A percentile compares a stretch with the other conserved stretches of the same genome.
These are phyloP conservation scores for Leptoclinus maculatus DNA, from an alignment of 2,797 vertebrate genomes.

Conservation along the genomic window DNA sequence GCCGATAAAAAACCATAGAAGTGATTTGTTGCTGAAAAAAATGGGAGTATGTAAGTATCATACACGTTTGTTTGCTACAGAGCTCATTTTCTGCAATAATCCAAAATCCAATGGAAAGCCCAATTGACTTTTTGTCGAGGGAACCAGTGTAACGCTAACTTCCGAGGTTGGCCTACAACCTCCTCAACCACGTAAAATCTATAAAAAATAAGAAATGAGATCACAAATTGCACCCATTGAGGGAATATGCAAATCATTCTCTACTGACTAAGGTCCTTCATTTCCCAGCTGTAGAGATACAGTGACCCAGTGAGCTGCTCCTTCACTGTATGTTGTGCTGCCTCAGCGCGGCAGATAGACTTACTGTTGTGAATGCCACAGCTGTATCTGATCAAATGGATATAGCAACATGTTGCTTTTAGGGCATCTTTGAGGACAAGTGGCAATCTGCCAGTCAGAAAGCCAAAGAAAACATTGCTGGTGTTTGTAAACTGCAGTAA, in stretches of 20 bases:
- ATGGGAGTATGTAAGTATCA: background rate
- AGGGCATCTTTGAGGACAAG: slow-evolving; percentile 56
- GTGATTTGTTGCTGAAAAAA: background rate
- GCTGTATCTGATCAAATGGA: slow-evolving; percentile 71
- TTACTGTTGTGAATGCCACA: slow-evolving; percentile 56
- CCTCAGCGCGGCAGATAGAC: slow-evolving; percentile 24
- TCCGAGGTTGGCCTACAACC: background rate
- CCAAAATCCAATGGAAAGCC: background rate
- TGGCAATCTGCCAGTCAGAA: slow-evolving; percentile 50
- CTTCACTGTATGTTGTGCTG: slow-evolving; percentile 13
- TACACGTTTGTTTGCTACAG: background rate
- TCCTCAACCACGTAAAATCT: background rate
- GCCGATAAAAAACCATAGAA: background rate
- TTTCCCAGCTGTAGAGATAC: background rate
- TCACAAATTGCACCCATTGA: background rate
- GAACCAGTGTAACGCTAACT: background rate
- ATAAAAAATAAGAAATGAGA: background rate
- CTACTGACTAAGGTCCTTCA: background rate
- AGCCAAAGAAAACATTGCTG: slow-evolving; percentile 51
- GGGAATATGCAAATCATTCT: background rate
- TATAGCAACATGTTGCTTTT: slow-evolving; percentile 50
- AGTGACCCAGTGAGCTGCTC: slow-evolving; percentile 6
- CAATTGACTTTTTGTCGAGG: background rate
- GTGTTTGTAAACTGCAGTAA: slow-evolving; percentile 73
- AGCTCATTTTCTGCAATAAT: background rate